Conservation (phyloP, 2,797 vertebrate genomes). For the Leptoclinus maculatus region DNA sequence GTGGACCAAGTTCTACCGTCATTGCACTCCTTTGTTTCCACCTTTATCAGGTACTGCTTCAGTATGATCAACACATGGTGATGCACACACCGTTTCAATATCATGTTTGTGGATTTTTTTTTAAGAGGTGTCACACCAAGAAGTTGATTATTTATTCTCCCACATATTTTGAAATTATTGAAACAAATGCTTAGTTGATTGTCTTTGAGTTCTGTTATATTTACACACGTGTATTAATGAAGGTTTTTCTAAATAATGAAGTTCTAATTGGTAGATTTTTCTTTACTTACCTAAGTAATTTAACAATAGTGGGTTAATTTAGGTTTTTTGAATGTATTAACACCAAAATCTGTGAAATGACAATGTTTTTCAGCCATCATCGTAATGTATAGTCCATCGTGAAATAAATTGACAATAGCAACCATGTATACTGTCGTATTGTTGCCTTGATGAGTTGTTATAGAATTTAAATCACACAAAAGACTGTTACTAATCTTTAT, state of each 20-base stretch:
- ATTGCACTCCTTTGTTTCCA: slow-evolving; percentile 57
- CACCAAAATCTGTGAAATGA: slow-evolving; percentile 20
- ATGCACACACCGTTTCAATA: slow-evolving; percentile 10
- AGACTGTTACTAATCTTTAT: slow-evolving; percentile 44
- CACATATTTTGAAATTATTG: slow-evolving; percentile 16
- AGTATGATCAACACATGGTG: slow-evolving; percentile 14
- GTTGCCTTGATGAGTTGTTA: neutral
- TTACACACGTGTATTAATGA: slow-evolving; percentile 45
- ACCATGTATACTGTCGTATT: slow-evolving; percentile 10
- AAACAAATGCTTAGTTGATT: slow-evolving; percentile 30
- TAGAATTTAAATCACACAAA: slow-evolving; percentile 5
- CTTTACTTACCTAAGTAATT: slow-evolving; percentile 33
- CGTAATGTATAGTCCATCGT: slow-evolving; percentile 39
- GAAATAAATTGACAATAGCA: slow-evolving; percentile 54
- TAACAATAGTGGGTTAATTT: slow-evolving; percentile 37
- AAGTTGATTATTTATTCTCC: slow-evolving; percentile 48
- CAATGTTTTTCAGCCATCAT: slow-evolving; percentile 28
- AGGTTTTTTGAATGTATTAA: slow-evolving; percentile 35
- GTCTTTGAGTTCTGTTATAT: slow-evolving; percentile 24
- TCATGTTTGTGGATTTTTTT: slow-evolving; percentile 8
- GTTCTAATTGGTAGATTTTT: slow-evolving; percentile 27
- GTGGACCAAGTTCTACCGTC: slow-evolving; percentile 58
- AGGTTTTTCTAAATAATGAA: slow-evolving; percentile 58
- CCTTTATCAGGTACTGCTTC: slow-evolving; percentile 39
- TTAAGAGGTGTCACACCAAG: slow-evolving; percentile 3